Evolutionary conservation across 2,888 invertebrate species (phyloP).

Genomic region (Malacosoma neustria): DNA sequence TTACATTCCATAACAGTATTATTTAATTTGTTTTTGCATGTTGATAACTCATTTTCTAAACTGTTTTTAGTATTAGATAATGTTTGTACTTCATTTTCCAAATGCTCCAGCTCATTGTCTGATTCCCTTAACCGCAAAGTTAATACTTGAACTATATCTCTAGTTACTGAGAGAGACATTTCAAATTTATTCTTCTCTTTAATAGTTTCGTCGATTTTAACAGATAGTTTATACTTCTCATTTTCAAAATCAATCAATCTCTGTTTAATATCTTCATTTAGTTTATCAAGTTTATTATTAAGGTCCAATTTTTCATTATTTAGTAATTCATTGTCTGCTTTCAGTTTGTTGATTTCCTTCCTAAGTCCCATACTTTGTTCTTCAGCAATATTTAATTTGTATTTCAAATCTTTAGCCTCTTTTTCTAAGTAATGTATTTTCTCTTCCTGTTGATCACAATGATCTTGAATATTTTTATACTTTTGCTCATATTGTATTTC

Average conservation of each 20-base stretch:
- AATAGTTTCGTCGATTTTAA: conserved; percentile 51
- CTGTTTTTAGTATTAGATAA: conserved; percentile 43
- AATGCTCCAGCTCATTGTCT: conserved; percentile 73
- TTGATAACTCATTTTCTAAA: conserved; percentile 45
- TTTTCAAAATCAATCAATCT: conserved; percentile 55
- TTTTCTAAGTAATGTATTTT: conserved; percentile 43
- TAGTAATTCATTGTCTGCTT: conserved; percentile 39
- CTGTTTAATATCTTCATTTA: conserved; percentile 49
- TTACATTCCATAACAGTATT: conserved; percentile 53
- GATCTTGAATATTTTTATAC: conserved; percentile 46
- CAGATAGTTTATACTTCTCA: conserved; percentile 52
- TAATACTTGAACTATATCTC: conserved; percentile 75
- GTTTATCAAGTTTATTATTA: conserved; percentile 34
- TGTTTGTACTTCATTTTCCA: conserved; percentile 53
- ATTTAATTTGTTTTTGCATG: conserved; percentile 46
- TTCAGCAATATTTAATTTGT: conserved; percentile 34
- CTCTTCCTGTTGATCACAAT: conserved; percentile 44
- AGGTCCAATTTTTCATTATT: conserved; percentile 34
- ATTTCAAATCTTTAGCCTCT: conserved; percentile 46
- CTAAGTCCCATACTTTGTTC: conserved; percentile 39
- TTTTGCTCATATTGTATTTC: conserved; percentile 68
- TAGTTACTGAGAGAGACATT: conserved; percentile 73
- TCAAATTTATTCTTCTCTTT: conserved; percentile 74
- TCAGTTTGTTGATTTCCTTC: conserved; percentile 38
- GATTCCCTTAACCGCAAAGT: conserved; percentile 74